Base-by-base conservation (phyloP, 2,113 vertebrate genomes). In the Acanthochromis polyacanthus region DNA sequence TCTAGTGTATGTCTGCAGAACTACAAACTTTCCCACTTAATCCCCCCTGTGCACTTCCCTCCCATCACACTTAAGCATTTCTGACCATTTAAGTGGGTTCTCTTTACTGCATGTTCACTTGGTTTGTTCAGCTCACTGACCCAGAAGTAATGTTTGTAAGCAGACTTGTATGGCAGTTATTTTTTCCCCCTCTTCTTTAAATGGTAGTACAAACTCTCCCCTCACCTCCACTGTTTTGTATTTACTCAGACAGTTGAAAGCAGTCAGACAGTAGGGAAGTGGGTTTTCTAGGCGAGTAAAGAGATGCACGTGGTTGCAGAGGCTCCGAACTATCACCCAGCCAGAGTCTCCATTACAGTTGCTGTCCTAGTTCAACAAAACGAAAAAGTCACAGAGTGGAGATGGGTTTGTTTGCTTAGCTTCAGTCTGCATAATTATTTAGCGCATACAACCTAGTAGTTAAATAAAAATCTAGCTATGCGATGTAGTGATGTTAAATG, bases 21-120 rank as follows among this genome's bases (percentile, higher is more conserved):
- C 59, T 68, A 38, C 70, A 66, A 62, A 73, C 56, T 53, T 36
- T 11, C 45, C 45, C 53, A 25, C 46, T 62, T 65, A 68, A 52
- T 63, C 72, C 60, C 60, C 23, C 38, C 50, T 45, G 38, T 60
- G 19, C 36, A 71, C 55, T 71, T 83, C 46, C 45, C 46, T 85
- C 80, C 40, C 82, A 78, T 89, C 87, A 85, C 78, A 55, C 70
- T 80, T 81, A 81, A 90, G 59, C 81, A 65, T 52, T 85, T 71
- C 74, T 90, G 82, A 88, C 83, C 62, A 77, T 87, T 65, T 83
- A 79, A 90, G 65, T 80, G 78, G 59, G 82, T 81, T 81, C 61
- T 68, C 71, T 78, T 85, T 79, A 75, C 71, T 51, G 66, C 80
- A 64, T 88, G 72, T 82, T 87, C 72, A 78, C 83, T 84, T 75